phyloP scores from a whole-genome alignment of 2,113 vertebrate species.

The Epinephelus lanceolatus region DNA sequence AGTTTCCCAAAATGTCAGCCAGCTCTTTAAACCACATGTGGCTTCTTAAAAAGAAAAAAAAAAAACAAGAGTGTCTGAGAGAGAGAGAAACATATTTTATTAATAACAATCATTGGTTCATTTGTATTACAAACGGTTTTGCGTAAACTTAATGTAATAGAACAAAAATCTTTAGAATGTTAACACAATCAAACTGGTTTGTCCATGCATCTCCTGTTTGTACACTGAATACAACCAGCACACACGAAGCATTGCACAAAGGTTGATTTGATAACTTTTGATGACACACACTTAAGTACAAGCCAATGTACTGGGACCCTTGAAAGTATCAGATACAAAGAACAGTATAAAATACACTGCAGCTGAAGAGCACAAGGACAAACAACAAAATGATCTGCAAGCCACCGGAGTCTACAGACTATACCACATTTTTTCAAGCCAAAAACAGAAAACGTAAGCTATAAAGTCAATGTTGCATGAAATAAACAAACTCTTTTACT shows the following conservation, averaged over 20 bases:
- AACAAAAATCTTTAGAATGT: not conserved
- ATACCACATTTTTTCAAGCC: not conserved
- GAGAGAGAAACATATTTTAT: constrained; percentile 3
- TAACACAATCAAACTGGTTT: not conserved
- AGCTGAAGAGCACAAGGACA: not conserved
- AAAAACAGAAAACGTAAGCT: not conserved
- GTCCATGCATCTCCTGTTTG: no score
- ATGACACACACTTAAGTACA: not conserved
- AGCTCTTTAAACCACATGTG: not conserved
- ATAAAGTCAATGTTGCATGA: not conserved
- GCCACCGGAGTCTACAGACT: not conserved
- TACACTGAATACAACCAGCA: not conserved
- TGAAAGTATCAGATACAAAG: not conserved
- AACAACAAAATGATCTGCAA: not conserved
- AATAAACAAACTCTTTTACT: not conserved
- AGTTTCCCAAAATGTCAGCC: not conserved
- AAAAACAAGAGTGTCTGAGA: rapidly evolving
- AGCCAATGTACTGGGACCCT: no score
- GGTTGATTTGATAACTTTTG: not conserved
- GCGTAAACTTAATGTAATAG: not conserved
- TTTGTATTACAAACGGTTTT: not conserved
- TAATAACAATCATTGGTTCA: not conserved
- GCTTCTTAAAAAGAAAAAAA: not conserved
- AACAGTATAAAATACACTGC: not conserved
- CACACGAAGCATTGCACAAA: not conserved